phyloP scores from a whole-genome alignment of 1,140 invertebrate species.

The Oppia nitens region DNA sequence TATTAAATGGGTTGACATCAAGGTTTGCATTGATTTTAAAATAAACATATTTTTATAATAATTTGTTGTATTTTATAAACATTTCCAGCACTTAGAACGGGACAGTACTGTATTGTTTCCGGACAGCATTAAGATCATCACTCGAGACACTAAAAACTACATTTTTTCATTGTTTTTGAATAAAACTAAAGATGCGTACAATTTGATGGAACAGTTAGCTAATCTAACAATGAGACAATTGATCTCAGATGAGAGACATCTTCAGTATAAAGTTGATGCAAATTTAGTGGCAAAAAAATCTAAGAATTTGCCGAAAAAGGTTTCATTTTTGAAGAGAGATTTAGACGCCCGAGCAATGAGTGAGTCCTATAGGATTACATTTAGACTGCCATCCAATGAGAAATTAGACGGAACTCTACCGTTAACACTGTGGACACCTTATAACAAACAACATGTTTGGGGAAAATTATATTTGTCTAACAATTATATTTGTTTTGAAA shows the following conservation, averaged over 20 bases:
- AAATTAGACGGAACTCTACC: constrained; percentile 82
- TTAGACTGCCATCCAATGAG: constrained; percentile 66
- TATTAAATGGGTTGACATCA: constrained; percentile 47
- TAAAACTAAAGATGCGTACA: constrained; percentile 66
- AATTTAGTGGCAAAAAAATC: constrained; percentile 28
- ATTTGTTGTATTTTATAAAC: constrained; percentile 10
- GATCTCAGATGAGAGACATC: constrained; percentile 15
- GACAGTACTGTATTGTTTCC: constrained; percentile 45
- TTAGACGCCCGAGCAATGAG: constrained; percentile 83
- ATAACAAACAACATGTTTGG: constrained; percentile 70
- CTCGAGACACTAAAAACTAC: constrained; percentile 52
- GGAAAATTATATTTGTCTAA: constrained; percentile 82
- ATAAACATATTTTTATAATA: constrained; percentile 14
- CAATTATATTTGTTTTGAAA: constrained; percentile 91
- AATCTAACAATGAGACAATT: constrained; percentile 87
- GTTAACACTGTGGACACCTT: constrained; percentile 84
- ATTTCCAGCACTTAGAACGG: constrained; percentile 27
- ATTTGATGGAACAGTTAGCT: constrained; percentile 80
- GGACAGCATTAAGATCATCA: constrained; percentile 66
- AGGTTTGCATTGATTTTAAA: constrained; percentile 26
- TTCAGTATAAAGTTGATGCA: constrained; percentile 17
- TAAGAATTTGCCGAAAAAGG: constrained; percentile 67
- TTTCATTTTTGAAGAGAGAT: constrained; percentile 77
- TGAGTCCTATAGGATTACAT: constrained; percentile 49
- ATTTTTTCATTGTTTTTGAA: constrained; percentile 77